Base-by-base conservation (phyloP, 2,797 vertebrate genomes). In the Natrix natrix region DNA sequence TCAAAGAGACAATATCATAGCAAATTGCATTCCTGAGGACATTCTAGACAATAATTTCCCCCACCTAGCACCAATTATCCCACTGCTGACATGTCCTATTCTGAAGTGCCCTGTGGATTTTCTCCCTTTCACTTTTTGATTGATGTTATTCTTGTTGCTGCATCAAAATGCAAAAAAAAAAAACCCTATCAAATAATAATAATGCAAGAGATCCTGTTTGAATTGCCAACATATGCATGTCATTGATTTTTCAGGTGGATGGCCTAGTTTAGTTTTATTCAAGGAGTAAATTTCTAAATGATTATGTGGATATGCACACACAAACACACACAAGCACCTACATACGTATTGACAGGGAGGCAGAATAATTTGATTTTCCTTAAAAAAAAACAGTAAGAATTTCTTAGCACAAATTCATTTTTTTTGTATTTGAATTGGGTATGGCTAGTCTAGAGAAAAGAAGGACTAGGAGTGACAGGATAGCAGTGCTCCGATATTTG, bases 121-220 rank as follows among this genome's bases (percentile, higher is more conserved):
- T 13, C 11, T 28, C 7, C 32, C 43, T 32, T 7, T 32, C 16
- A 20, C 2, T 97, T 95, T 95, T 94, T 95, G 95, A 96, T 96
- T 97, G 97, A 97, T 95, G 95, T 91, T 94, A 95, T 95, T 95
- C 96, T 94, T 94, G 94, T 93, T 54, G 69, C 95, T 96, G 94
- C 94, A 96, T 96, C 96, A 95, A 94, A 96, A 96, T 97, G 96
- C 94, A 97, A 97, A 97, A 96, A 86, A 96, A 86, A 93, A 86
- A 7, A 32, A 16, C 7, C 59, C 61, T 26, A 20, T 74, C 69
- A 74, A 74, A 37, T 37, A 69, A 32, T 32, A 32, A 69, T 69
- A 37, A 95, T 95, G 90, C 94, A 94, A 96, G 96, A 96, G 94
- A 96, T 90, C 92, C 74, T 93, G 95, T 96, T 96, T 95, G 94